Evolutionary conservation across 2,797 vertebrate genomes (phyloP).

Genomic region (Semotilus atromaculatus): DNA sequence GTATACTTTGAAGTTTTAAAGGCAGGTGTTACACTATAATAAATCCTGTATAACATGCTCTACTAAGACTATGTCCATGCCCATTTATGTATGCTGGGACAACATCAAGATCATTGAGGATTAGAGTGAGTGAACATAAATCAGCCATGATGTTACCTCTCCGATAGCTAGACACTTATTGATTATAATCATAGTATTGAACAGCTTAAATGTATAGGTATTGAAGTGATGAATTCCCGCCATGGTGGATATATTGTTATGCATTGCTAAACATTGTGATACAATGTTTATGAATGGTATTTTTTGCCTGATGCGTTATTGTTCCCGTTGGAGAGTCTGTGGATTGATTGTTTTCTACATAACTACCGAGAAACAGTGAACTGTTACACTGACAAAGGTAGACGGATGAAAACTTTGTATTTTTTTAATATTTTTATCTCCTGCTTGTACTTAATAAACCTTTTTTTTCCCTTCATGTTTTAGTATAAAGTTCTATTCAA

Average conservation of each 20-base stretch:
- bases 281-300: not conserved
- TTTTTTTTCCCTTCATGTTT: too few relatives aligned
- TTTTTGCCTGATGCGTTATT: not conserved
- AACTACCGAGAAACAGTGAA: not conserved
- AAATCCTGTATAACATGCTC: not conserved
- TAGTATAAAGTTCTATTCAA: too few relatives aligned
- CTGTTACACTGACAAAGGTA: not conserved
- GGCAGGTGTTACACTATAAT: not conserved
- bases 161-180: not conserved
- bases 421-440: not conserved
- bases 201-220: not conserved
- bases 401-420: not conserved
- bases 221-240: not conserved
- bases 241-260: too few relatives aligned
- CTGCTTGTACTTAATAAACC: not conserved
- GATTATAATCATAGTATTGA: not conserved
- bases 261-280: too few relatives aligned
- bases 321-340: not conserved
- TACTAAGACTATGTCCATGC: not conserved
- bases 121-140: not conserved
- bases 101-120: not conserved
- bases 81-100: not conserved
- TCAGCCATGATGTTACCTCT: not conserved
- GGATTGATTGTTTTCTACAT: not conserved
- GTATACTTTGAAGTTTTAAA: not conserved